Base-by-base conservation (phyloP, 2,113 vertebrate species). In the Upupa epops region DNA sequence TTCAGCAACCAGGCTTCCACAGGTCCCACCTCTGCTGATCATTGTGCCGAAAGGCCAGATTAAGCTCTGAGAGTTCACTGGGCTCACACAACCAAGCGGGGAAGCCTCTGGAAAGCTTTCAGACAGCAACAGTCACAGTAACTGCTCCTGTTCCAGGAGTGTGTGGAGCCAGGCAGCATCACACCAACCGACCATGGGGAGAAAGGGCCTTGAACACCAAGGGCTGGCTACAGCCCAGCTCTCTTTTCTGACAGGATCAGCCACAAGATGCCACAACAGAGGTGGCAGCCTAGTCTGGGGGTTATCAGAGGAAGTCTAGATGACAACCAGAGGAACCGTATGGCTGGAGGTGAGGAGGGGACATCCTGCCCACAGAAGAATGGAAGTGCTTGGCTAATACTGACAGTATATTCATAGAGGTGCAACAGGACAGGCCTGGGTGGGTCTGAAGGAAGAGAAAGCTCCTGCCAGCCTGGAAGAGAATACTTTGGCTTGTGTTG, bases 381-480 rank as follows among this genome's bases (percentile, higher is more conserved):
- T 6, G 56, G 40, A 58, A 89, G 28, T 26, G 37, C 75, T 90
- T 5, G 13, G 82, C 24, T 83, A 88, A 90, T 72, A 71, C 86
- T 94, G 92, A 71, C 77, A 72, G 24, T 6, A 8, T 7, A 34
- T 48, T 77, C 48, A 10, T 20, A 11, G 21, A 14, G 4, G 45
- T 15, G 56, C 48, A 60, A 45, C 49, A 61, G 79, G 65, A 36
- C 42, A 58, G 77, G 22, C 40, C 24, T 21, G 45, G n/a, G 66
- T 2, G 46, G 28, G 31, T 37, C 52, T 72, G 69, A 29, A 28
- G 36, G 17, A 32, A 37, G 25, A 69, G 72, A 83, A 46, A 88
- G 79, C 54, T 78, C 68, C 83, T 89, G 86, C 32, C 86, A 72
- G 76, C 34, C 68, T 59, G 61, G 42, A 89, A 70, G 54, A 69